Base-by-base conservation (phyloP, 1,140 invertebrate genomes). In the Aphaenogaster floridana region DNA sequence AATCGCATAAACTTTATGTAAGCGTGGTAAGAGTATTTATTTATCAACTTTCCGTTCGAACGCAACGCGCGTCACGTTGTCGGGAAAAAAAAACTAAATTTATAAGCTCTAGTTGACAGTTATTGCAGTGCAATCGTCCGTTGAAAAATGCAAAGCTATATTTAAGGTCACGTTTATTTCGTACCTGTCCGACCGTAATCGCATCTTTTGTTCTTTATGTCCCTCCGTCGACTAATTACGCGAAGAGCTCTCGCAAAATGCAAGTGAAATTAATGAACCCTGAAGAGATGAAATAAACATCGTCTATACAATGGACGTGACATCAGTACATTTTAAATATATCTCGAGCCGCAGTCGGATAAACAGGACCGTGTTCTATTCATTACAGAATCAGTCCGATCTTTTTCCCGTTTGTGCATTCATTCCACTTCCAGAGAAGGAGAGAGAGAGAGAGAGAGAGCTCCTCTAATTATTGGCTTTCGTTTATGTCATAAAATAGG, bases 271-370 rank as follows among this genome's bases (percentile, higher is more conserved):
- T 81, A 81, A 81, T 81, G 78, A 71, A 81, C n/a, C 36, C 7
- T 81, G 36, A 68, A 69, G 64, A 54, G 64, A 81, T 81, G 48
- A 81, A 71, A 81, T 81, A 81, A 81, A 81, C 78, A 81, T 71
- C 64, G n/a, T 13, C 21, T 28, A 36, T 66, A 81, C 64, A 69
- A 71, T 81, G 21, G 78, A 52, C 36, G 39, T 42, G 42, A 79
- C 45, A 45, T 79, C 61, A 21, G 77, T 79, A 36, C 15, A 34
- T 81, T 81, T 81, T 71, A 81, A 81, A 81, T 81, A 81, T 81
- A 81, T 81, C 48, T 48, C 63, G 50, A 42, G 11, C 21, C 15
- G 36, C 78, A 81, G 36, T 80, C 64, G 64, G 64, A 80, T 81
- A 71, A 81, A 81, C 48, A 81, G 34, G 11, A 59, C 34, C 45